Conservation (phyloP, 2,888 invertebrate genomes). For the Thera britannica region DNA sequence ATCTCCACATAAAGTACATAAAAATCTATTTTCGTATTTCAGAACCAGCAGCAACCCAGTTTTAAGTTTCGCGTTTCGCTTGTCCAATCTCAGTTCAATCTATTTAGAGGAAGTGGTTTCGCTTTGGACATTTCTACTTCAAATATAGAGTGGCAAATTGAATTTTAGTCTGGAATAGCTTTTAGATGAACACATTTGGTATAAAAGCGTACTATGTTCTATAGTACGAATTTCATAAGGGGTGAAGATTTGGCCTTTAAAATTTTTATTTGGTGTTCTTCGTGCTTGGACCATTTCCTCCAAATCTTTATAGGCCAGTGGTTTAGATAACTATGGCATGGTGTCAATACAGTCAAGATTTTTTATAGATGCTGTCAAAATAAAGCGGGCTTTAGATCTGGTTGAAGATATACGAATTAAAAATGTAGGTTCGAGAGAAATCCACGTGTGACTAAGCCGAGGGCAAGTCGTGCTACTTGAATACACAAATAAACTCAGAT, state of each 20-base stretch:
- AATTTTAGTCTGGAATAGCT: conserved; percentile 6
- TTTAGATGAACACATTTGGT: not conserved
- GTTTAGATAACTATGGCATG: no score
- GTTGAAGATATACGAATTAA: no score
- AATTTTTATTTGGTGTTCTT: no score
- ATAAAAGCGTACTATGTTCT: no score
- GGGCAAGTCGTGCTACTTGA: not conserved
- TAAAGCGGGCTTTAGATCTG: no score
- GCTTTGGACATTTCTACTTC: conserved; percentile 7
- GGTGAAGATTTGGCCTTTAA: no score
- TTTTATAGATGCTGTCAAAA: no score
- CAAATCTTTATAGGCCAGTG: no score
- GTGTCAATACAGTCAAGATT: no score
- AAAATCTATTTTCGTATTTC: not conserved
- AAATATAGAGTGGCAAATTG: conserved; percentile 12
- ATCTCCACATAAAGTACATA: no score
- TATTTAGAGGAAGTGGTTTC: conserved; percentile 10
- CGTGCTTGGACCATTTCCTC: no score
- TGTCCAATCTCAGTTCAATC: conserved; percentile 12
- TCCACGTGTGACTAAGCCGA: conserved; percentile 2
- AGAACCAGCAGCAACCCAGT: not conserved
- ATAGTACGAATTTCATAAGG: no score
- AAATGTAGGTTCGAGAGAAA: not conserved
- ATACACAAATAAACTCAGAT: not conserved
- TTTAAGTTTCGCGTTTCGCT: conserved; percentile 1